Evolutionary conservation across 2,888 invertebrate genomes (phyloP).

Genomic region (Athripsodes cinereus): DNA sequence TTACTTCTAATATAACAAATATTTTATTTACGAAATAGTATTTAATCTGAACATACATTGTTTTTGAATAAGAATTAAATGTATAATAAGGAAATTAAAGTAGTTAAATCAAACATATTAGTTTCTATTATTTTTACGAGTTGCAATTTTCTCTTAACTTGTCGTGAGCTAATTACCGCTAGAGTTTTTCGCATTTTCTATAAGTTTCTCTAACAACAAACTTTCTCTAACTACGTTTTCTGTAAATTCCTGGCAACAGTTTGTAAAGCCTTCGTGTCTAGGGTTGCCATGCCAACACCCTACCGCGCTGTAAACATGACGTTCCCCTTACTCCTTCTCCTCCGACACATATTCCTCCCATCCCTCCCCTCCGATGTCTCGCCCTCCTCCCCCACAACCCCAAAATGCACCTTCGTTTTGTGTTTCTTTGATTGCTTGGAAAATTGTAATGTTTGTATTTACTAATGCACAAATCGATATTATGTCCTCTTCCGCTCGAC

Average conservation of each 20-base stretch:
- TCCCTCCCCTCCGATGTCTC: constrained; percentile 3
- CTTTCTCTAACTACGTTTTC: neutral
- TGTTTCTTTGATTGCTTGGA: constrained; percentile 27
- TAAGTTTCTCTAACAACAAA: neutral
- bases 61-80: no score
- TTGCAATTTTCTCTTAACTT: no score
- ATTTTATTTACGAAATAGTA: no score
- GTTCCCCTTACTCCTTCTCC: constrained; percentile 4
- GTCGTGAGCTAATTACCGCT: neutral
- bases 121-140: no score
- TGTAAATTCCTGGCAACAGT: constrained; percentile 13
- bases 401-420: constrained; percentile 2
- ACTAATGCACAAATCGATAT: constrained; percentile 26
- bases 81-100: no score
- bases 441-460: constrained; percentile 23
- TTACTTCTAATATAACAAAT: no score
- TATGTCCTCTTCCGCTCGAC: constrained; percentile 15
- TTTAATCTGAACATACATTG: no score
- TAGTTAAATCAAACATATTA: no score
- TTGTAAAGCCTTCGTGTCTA: constrained; percentile 9
- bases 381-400: constrained; percentile 3
- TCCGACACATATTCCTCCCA: neutral
- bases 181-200: neutral
- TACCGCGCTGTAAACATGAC: constrained; percentile 20
- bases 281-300: constrained; percentile 19